phyloP scores from a whole-genome alignment of 2,797 vertebrate species.

The Ctenosaura bakeri region DNA sequence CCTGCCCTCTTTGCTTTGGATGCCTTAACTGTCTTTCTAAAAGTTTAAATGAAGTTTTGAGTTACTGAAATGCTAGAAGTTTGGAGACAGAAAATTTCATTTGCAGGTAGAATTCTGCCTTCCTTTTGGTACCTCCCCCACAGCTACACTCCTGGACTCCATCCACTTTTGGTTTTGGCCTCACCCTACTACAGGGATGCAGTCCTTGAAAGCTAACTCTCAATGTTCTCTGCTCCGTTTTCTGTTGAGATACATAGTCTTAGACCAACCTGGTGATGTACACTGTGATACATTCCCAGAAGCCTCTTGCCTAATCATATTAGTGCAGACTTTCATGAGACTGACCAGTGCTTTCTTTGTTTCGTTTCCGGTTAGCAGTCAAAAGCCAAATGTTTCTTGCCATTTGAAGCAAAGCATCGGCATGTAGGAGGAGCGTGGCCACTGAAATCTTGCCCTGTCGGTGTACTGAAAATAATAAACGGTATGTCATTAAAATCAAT shows the following conservation, averaged over 20 bases:
- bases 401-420: neutral
- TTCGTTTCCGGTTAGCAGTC: neutral
- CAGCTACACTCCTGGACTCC: neutral
- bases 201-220: neutral
- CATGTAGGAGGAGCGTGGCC: constrained; percentile 14
- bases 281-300: neutral
- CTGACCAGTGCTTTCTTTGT: constrained; percentile 10
- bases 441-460: constrained; percentile 24
- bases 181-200: neutral
- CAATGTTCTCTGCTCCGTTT: neutral
- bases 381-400: neutral
- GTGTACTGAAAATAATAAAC: constrained; percentile 48
- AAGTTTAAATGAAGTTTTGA: too few species aligned
- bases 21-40: too few species aligned
- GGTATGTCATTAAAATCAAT: constrained; percentile 51
- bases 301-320: constrained; percentile 27
- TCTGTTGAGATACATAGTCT: neutral
- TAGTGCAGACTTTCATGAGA: neutral
- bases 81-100: too few species aligned
- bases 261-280: neutral
- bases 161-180: neutral
- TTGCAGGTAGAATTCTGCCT: too few species aligned
- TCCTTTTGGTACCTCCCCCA: too few species aligned
- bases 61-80: too few species aligned
- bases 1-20: too few species aligned